phyloP scores from a whole-genome alignment of 2,888 invertebrate species.

The Trissonchulus sp. region DNA sequence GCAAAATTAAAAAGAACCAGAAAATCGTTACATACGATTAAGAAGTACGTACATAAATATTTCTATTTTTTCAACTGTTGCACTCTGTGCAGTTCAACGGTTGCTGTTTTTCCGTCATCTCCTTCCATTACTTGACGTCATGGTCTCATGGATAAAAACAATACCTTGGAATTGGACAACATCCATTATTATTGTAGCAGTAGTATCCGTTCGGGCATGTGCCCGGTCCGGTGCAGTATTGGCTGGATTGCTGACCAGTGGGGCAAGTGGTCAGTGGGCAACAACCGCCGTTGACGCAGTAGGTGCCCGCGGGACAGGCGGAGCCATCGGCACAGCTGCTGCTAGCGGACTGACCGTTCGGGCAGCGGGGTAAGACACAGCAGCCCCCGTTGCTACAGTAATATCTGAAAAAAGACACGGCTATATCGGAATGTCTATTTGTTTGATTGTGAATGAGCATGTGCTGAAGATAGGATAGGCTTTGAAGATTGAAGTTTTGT shows the following conservation, averaged over 20 bases:
- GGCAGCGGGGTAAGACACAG: constrained; percentile 28
- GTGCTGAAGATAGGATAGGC: no score
- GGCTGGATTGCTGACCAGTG: constrained; percentile 33
- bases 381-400: constrained; percentile 41
- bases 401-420: background rate
- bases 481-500: background rate
- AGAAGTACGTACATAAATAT: no score
- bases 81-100: no score
- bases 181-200: constrained; percentile 21
- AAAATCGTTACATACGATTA: no score
- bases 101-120: no score
- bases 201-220: constrained; percentile 25
- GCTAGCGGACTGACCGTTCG: constrained; percentile 30
- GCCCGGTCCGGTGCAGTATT: constrained; percentile 25
- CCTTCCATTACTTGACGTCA: no score
- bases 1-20: no score
- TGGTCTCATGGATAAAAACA: no score
- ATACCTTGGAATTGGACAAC: constrained; percentile 24
- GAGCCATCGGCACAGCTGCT: background rate
- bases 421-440: background rate
- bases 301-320: constrained; percentile 2
- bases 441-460: no score
- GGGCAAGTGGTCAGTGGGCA: constrained; percentile 49
- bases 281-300: constrained; percentile 48
- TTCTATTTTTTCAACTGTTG: no score